Percentiles rank a stretch among this genome's conserved stretches.
Conservation (phyloP, 2,113 vertebrate genomes). For the Nyctereutes procyonoides region DNA sequence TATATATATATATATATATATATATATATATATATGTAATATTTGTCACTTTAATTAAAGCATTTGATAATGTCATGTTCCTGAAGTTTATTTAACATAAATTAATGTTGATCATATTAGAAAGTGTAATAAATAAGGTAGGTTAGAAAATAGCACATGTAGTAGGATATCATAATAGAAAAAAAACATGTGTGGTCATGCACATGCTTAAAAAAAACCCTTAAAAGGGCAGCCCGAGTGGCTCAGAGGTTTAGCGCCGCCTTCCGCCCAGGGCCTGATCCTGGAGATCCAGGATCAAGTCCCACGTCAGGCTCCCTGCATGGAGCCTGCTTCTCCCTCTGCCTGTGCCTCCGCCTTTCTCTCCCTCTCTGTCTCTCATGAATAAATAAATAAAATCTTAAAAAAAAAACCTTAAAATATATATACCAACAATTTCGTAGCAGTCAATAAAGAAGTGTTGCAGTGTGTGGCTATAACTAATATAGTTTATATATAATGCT, state of each 20-base stretch:
- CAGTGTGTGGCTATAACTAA: neutral
- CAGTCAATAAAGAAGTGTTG: neutral
- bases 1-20: neutral
- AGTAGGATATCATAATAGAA: neutral
- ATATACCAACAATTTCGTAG: neutral
- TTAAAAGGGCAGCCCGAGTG: too few species aligned
- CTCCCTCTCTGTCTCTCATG: too few species aligned
- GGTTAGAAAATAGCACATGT: neutral
- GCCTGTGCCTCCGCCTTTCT: too few species aligned
- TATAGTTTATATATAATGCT: neutral
- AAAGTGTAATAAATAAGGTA: neutral
- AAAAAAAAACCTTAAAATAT: neutral
- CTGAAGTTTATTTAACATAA: neutral
- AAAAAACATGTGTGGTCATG: neutral
- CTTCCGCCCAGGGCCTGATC: too few species aligned
- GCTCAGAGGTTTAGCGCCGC: too few species aligned
- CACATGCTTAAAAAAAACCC: neutral
- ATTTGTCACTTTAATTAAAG: neutral
- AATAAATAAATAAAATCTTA: too few species aligned
- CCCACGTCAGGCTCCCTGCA: too few species aligned
- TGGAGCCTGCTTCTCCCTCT: too few species aligned
- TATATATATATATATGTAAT: too few species aligned
- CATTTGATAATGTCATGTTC: neutral
- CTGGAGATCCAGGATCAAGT: too few species aligned
- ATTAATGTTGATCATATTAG: neutral